Conservation (phyloP, 2,888 invertebrate genomes). For the Drosophila robusta region DNA sequence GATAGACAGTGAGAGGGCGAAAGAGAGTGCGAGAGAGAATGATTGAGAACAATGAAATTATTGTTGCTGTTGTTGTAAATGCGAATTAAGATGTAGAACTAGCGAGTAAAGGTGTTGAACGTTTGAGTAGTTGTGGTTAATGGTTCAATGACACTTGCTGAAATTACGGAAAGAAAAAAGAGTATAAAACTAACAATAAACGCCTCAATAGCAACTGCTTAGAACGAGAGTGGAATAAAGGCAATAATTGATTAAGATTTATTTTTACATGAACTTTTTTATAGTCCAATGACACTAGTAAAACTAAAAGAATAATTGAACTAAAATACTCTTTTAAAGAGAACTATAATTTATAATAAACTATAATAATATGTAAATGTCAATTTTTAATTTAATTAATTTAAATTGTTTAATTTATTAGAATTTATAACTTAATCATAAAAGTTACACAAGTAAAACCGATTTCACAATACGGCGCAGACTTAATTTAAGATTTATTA, state of each 20-base stretch:
- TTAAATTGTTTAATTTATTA: too few relatives aligned
- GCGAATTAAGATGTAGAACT: background rate
- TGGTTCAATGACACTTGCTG: slow-evolving; percentile 4
- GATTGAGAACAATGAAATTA: slow-evolving; percentile 11
- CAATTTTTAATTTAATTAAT: too few relatives aligned
- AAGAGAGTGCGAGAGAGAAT: background rate
- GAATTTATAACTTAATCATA: too few relatives aligned
- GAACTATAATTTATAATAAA: too few relatives aligned
- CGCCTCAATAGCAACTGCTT: background rate
- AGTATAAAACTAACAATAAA: background rate
- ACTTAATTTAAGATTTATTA: too few relatives aligned
- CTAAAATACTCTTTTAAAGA: too few relatives aligned
- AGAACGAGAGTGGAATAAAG: background rate
- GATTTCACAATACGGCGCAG: too few relatives aligned
- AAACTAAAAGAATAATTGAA: too few relatives aligned
- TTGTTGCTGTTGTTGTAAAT: slow-evolving; percentile 6
- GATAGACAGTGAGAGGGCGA: too few relatives aligned
- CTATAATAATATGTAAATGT: too few relatives aligned
- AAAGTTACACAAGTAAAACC: too few relatives aligned
- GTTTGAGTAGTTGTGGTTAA: background rate
- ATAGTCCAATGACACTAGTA: background rate
- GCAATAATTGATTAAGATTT: background rate
- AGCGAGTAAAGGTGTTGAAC: background rate
- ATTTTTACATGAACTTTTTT: background rate
- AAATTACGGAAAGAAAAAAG: background rate